Evolutionary conservation across 2,113 vertebrate genomes (phyloP).

Genomic region (Sciurus niger): DNA sequence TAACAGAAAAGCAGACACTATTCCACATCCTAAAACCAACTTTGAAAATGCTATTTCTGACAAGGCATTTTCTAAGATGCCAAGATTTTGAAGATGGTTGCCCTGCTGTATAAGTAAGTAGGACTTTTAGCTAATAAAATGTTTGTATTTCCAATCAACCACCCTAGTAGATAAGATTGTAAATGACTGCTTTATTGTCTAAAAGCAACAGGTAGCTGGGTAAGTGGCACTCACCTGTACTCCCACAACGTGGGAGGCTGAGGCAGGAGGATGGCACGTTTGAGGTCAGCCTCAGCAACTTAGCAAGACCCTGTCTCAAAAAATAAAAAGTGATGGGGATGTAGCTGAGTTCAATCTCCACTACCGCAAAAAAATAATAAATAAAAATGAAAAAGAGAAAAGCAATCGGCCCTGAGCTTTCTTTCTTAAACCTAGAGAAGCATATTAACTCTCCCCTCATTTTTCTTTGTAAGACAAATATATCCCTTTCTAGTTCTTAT

Average conservation of each 20-base stretch:
- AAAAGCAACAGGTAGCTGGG: background rate
- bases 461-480: background rate
- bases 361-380: background rate
- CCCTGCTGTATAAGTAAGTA: background rate
- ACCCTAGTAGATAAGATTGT: background rate
- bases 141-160: background rate
- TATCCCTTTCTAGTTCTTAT: background rate
- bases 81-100: background rate
- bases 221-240: too few species aligned
- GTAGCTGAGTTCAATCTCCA: background rate
- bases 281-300: background rate
- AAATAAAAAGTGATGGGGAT: background rate
- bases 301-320: background rate
- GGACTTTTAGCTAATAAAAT: background rate
- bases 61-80: background rate
- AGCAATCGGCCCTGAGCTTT: background rate
- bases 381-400: background rate
- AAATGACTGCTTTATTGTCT: conserved; percentile 36
- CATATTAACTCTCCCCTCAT: background rate
- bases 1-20: background rate
- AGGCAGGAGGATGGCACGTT: background rate
- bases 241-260: background rate
- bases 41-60: background rate
- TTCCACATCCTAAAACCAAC: background rate
- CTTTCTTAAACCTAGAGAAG: conserved; percentile 8